These are phyloP conservation scores for Champsocephalus gunnari DNA, from an alignment of 2,797 vertebrate species.

Conservation along the genomic window DNA sequence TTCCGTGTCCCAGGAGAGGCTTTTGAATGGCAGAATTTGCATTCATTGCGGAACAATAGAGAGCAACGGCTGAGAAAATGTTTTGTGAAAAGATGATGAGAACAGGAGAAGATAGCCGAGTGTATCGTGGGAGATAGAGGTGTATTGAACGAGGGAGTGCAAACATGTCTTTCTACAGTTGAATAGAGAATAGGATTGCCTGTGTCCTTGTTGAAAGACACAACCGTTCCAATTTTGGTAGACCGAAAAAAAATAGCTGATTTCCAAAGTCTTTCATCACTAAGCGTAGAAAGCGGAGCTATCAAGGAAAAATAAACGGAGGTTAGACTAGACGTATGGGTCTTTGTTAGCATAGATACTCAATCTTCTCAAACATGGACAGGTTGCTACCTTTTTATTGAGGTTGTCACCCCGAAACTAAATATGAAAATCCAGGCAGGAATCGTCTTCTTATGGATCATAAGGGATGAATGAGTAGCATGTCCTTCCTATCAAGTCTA, in stretches of 20 bases:
- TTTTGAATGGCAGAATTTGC: slow-evolving; percentile 42
- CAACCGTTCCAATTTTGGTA: background rate
- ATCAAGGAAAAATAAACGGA: background rate
- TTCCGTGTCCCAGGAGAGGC: slow-evolving; percentile 30
- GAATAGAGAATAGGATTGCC: too few species aligned
- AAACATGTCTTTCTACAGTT: slow-evolving; percentile 36
- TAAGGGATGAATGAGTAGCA: too few species aligned
- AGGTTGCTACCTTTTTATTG: too few species aligned
- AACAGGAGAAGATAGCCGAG: slow-evolving; percentile 21
- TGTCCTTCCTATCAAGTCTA: too few species aligned
- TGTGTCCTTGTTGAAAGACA: background rate
- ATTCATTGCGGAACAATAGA: slow-evolving; percentile 52
- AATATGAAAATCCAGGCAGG: too few species aligned
- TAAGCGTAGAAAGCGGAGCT: too few species aligned
- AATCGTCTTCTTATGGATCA: too few species aligned
- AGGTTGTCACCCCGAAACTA: too few species aligned
- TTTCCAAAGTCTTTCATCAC: background rate
- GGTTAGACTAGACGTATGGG: background rate
- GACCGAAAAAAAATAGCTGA: background rate
- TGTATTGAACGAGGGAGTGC: background rate
- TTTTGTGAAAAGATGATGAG: slow-evolving; percentile 38
- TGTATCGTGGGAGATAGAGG: slow-evolving; percentile 23
- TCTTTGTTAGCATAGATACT: background rate
- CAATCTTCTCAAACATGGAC: background rate
- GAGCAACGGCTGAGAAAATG: slow-evolving; percentile 40